A percentile compares a stretch with the other conserved stretches of the same genome.
These are phyloP conservation scores for Athene cunicularia DNA, from an alignment of 2,113 vertebrate genomes.

Conservation along the genomic window DNA sequence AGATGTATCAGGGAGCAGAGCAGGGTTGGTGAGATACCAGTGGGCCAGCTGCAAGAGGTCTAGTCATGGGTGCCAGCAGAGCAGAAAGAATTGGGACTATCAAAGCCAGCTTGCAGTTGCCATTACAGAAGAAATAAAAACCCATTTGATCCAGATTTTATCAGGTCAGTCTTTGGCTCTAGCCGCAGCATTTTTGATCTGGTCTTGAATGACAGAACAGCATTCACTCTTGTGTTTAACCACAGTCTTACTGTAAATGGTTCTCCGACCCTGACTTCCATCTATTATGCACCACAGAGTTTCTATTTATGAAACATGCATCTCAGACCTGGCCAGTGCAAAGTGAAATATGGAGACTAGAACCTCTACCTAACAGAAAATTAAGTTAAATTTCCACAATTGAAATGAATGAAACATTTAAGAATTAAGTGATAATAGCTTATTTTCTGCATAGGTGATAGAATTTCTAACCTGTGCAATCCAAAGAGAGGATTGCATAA, in stretches of 20 bases:
- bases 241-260: neutral
- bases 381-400: neutral
- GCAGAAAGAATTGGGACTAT: neutral
- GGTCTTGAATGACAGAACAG: neutral
- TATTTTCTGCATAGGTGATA: neutral
- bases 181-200: neutral
- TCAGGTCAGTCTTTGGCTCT: neutral
- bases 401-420: neutral
- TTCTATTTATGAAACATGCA: accelerated
- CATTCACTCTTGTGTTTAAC: neutral
- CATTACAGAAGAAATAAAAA: neutral
- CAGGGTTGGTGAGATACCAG: neutral
- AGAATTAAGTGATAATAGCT: neutral
- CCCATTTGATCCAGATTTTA: neutral
- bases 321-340: neutral
- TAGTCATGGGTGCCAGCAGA: neutral
- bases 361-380: neutral
- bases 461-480: neutral
- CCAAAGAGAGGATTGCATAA: neutral
- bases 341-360: neutral
- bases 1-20: neutral
- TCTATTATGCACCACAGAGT: neutral
- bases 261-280: neutral
- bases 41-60: neutral
- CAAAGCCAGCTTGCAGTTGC: neutral